Percentiles rank a stretch among this genome's conserved stretches.
phyloP scores from a whole-genome alignment of 2,113 vertebrate species.

The Muscicapa adusta region DNA sequence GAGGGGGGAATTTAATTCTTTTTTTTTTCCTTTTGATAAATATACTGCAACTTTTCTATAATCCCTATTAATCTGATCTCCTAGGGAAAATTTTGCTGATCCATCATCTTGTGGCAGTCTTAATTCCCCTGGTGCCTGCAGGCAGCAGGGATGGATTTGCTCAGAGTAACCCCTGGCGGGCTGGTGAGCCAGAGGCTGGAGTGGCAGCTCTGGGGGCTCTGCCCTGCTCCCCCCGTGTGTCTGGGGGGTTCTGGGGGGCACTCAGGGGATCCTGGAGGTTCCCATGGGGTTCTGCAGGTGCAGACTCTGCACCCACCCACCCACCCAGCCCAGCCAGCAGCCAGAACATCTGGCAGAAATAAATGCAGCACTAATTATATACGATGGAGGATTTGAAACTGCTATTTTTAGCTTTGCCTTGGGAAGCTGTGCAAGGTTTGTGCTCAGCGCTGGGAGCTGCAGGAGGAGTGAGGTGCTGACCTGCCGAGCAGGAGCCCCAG shows the following conservation, averaged over 20 bases:
- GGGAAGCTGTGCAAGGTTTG: background rate
- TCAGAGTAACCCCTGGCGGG: background rate
- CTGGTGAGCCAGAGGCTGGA: background rate
- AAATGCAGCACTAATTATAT: slow-evolving; percentile 28
- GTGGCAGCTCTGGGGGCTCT: background rate
- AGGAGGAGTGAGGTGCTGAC: background rate
- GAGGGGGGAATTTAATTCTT: slow-evolving; percentile 28
- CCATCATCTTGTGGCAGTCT: slow-evolving; percentile 6
- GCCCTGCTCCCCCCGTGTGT: background rate
- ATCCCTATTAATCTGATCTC: slow-evolving; percentile 69
- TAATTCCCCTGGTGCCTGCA: slow-evolving; percentile 1
- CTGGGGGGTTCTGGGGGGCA: no score
- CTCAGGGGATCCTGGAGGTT: no score
- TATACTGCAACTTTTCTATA: slow-evolving; percentile 43
- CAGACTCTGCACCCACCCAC: no score
- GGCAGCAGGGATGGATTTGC: slow-evolving; percentile 25
- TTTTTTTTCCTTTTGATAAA: slow-evolving; percentile 40
- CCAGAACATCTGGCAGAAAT: slow-evolving; percentile 40
- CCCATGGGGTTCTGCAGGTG: no score
- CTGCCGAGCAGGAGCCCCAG: background rate
- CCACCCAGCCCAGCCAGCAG: background rate
- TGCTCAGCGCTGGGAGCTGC: background rate
- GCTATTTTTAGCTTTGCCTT: background rate
- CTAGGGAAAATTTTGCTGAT: slow-evolving; percentile 15
- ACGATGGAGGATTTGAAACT: background rate